A percentile compares a stretch with the other conserved stretches of the same genome.
Evolutionary conservation across 1,140 invertebrate genomes (phyloP).

Genomic region (Hypsibius dujardini): DNA sequence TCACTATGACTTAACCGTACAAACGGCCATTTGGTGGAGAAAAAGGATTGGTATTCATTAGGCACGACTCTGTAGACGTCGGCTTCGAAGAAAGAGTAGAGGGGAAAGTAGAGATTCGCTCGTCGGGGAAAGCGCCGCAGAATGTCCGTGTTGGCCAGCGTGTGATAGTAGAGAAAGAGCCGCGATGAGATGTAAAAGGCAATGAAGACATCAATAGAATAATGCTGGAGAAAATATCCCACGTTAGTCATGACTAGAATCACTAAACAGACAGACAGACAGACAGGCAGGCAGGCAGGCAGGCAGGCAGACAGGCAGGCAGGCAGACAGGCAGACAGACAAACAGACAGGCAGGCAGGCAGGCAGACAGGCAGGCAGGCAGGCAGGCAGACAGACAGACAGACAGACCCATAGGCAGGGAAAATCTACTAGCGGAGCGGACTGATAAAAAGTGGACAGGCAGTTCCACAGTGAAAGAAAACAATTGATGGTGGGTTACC

Average conservation of each 20-base stretch:
- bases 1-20: not conserved
- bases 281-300: too few relatives aligned
- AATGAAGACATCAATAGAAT: constrained; percentile 97
- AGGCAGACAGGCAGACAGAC: too few relatives aligned
- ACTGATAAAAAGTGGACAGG: too few relatives aligned
- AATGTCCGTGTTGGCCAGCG: constrained; percentile 64
- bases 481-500: not conserved
- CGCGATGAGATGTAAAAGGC: constrained; percentile 93
- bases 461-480: too few relatives aligned
- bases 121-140: constrained; percentile 63
- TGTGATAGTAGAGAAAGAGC: constrained; percentile 92
- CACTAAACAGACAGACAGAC: too few relatives aligned
- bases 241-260: too few relatives aligned
- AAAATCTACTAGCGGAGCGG: too few relatives aligned
- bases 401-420: too few relatives aligned
- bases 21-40: constrained; percentile 20
- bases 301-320: too few relatives aligned
- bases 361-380: too few relatives aligned
- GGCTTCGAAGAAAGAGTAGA: constrained; percentile 82
- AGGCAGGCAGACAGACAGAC: too few relatives aligned
- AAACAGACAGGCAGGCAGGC: too few relatives aligned
- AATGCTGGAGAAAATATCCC: constrained; percentile 43
- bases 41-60: constrained; percentile 70
- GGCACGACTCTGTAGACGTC: constrained; percentile 81
- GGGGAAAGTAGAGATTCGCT: constrained; percentile 58